These are phyloP conservation scores for Toxonevra muliebris DNA, from an alignment of 2,888 invertebrate genomes.

Conservation along the genomic window DNA sequence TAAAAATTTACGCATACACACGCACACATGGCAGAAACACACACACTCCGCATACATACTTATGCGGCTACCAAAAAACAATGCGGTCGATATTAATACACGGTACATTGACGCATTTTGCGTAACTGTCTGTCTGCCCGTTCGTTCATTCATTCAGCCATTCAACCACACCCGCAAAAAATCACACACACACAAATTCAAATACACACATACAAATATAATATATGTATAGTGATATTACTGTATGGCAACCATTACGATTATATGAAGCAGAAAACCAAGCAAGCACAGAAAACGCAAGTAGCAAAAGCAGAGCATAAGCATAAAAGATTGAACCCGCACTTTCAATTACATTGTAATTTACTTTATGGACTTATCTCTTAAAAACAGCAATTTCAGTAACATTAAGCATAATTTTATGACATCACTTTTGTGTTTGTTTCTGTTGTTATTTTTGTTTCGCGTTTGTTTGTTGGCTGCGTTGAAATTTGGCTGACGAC, in stretches of 20 bases:
- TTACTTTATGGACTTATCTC: conserved; percentile 62
- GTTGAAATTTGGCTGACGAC: background rate
- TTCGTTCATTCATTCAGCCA: background rate
- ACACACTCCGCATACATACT: conserved; percentile 6
- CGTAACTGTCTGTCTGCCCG: conserved; percentile 8
- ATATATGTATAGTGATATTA: background rate
- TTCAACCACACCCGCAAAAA: conserved; percentile 17
- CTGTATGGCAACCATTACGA: background rate
- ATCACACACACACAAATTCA: background rate
- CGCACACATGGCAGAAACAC: conserved; percentile 1
- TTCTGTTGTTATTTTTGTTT: too few relatives aligned
- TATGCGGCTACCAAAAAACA: conserved; percentile 17
- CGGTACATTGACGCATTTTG: conserved; percentile 42
- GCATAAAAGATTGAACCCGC: conserved; percentile 46
- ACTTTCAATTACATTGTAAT: conserved; percentile 63
- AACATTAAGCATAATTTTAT: conserved; percentile 65
- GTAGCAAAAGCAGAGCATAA: conserved; percentile 1
- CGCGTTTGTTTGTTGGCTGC: too few relatives aligned
- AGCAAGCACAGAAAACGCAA: conserved; percentile 2
- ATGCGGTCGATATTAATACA: conserved; percentile 44
- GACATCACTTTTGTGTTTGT: conserved; percentile 52
- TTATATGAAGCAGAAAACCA: conserved; percentile 15
- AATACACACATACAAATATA: background rate
- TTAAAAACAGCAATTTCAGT: conserved; percentile 61
- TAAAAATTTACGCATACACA: conserved; percentile 36